phyloP scores from a whole-genome alignment of 2,797 vertebrate genomes.

The Falco berigora region DNA sequence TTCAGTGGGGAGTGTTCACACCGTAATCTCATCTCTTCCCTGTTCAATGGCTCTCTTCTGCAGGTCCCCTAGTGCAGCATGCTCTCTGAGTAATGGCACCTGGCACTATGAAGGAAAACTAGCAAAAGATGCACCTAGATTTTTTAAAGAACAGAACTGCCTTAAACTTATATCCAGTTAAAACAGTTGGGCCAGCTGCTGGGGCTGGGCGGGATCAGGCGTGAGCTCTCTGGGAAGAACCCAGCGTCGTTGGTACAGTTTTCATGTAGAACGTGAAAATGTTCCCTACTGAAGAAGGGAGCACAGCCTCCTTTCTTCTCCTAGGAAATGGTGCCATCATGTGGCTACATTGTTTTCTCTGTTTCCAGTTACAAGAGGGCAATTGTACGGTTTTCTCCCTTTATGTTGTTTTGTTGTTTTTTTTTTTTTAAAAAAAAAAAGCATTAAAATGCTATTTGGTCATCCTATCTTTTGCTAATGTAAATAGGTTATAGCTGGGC shows the following conservation, averaged over 20 bases:
- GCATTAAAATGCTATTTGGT: not conserved
- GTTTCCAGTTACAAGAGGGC: not conserved
- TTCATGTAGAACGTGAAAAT: not conserved
- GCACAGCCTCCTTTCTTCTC: not conserved
- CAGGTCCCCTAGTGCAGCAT: not conserved
- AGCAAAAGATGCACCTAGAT: not conserved
- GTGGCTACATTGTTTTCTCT: not conserved
- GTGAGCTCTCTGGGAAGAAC: not conserved
- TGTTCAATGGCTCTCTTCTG: not conserved
- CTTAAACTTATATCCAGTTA: not conserved
- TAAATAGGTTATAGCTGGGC: not conserved
- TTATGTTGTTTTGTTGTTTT: accelerated
- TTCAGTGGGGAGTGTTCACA: not conserved
- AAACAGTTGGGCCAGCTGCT: not conserved
- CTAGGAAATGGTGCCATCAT: conserved; percentile 58
- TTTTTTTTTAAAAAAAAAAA: too few relatives aligned
- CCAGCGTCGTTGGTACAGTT: not conserved
- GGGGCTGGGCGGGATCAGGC: not conserved
- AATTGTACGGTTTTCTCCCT: not conserved
- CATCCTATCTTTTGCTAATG: not conserved
- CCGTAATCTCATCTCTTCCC: not conserved
- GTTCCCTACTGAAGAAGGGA: not conserved
- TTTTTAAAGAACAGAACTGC: not conserved
- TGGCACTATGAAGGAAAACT: not conserved
- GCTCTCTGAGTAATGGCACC: not conserved